Conservation (phyloP, 2,888 invertebrate genomes). For the Polyploca ridens region DNA sequence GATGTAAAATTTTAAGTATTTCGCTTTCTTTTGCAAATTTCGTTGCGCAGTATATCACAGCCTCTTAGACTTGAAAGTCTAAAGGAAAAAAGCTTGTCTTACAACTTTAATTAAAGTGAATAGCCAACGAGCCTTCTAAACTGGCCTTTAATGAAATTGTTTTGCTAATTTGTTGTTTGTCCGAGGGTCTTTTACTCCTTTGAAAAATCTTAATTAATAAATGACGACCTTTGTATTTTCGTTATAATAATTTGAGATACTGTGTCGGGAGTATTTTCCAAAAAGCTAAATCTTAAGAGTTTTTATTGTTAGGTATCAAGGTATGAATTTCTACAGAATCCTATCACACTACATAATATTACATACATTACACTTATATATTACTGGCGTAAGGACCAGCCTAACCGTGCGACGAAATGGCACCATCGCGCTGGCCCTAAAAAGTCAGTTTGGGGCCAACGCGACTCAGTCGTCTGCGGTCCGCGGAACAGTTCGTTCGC, state of each 20-base stretch:
- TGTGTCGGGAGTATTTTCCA: conserved; percentile 12
- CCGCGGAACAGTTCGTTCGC: too few species aligned
- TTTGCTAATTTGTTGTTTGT: conserved; percentile 47
- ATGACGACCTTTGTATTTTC: conserved; percentile 22
- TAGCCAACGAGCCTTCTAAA: conserved; percentile 35
- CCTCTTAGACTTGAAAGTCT: conserved; percentile 20
- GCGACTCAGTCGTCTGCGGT: too few species aligned
- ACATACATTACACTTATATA: too few species aligned
- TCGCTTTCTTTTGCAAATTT: conserved; percentile 2
- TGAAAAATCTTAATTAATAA: conserved; percentile 37
- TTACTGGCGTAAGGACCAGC: too few species aligned
- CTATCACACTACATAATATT: too few species aligned
- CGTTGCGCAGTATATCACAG: conserved; percentile 16
- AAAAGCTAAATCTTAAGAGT: too few species aligned
- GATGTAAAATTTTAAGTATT: conserved; percentile 7
- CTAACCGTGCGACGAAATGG: too few species aligned
- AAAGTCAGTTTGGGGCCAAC: too few species aligned
- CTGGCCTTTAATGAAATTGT: conserved; percentile 41
- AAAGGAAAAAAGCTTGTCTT: conserved; percentile 32
- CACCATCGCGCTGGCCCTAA: too few species aligned
- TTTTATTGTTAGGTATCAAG: too few species aligned
- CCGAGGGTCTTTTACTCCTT: conserved; percentile 31
- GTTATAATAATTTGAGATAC: conserved; percentile 19
- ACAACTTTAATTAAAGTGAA: conserved; percentile 49
- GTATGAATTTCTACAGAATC: too few species aligned